Evolutionary conservation across 2,113 vertebrate genomes (phyloP), one percentile per base, ranked within the genome.

Genomic region (Protobothrops mucrosquamatus): DNA sequence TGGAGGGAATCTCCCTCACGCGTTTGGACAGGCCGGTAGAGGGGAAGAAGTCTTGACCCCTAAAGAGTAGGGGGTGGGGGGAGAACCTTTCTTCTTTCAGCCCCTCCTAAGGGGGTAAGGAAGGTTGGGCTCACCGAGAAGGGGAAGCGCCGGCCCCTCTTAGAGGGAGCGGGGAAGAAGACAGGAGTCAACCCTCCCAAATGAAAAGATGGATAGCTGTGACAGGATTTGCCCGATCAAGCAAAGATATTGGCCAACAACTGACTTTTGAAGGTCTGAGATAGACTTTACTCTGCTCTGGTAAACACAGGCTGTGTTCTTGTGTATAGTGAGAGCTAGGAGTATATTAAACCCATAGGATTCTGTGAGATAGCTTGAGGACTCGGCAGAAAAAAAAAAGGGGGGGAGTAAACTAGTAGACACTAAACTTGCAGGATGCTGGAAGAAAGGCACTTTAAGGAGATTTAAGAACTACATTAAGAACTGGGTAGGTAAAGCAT

Each of bases 21-120:
- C 51, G 59, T 43, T 39, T 46, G 61, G 34, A 9, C 92, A 57
- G 91, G 57, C 91, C 91, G 5, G 51, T 46, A 69, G 92, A 81
- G 64, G 92, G 92, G 64, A 57, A 92, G 64, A 89, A 64, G 88
- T 92, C 92, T 59, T 57, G 88, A 92, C 64, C 92, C 92, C 51
- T 64, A 15, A 43, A 56, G 23, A 46, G 52, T 43, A 43, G 34
- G 87, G 48, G 61, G 87, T 43, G 59, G 88, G n/a, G n/a, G 91
- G 46, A 55, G 59, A 43, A 20, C 55, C 61, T 54, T 90, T 18
- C 26, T 48, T 23, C 29, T 51, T 18, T 34, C 48, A 22, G 87
- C 34, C 15, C 24, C 57, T 22, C 43, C 23, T 3, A 26, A 54
- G 34, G 46, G 29, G 85, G 3, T 43, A 18, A 64, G 51, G 86